Evolutionary conservation across 2,113 vertebrate species (phyloP), one percentile per base, ranked within the genome.

Genomic region (Nannospalax galili): DNA sequence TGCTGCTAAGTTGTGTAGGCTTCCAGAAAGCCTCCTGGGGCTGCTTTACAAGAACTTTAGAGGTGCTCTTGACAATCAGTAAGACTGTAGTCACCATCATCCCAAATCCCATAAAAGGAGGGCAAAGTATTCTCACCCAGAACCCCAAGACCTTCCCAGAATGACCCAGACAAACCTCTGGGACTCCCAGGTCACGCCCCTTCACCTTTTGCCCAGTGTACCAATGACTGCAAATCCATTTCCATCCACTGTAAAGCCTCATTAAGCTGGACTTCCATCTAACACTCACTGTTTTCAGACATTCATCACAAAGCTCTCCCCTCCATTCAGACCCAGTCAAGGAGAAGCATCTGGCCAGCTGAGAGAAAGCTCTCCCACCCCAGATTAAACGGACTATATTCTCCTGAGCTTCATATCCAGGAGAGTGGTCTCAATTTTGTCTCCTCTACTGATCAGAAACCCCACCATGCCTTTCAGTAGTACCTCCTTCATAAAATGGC

Each of bases 31-130:
- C 22, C 30, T 70, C 45, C 73, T 32, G 22, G 40, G 32, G 60
- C 91, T 84, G 30, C 40, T 77, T 91, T 65, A 69, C 28, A 32
- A 79, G 45, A 74, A 86, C 90, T 96, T 85, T 12, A 17, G 70
- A 70, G 74, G 40, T 20, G 42, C 16, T 16, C 77, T 37, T 60
- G 32, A 69, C 24, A 5, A n/a, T 77, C 87, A 67, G 3, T 1
- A 67, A 52, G 58, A 72, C 14, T 1, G 4, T 3, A 52, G 1
- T 62, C 35, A 42, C 10, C 5, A n/a, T 5, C 84, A 32, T 3
- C 32, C 7, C 1, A 78, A 56, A 24, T 58, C 11, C 69, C 45
- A 22, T n/a, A 48, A 74, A 64, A 48, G 35, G 48, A 87, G 45
- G 28, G 58, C 32, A 67, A 3, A 69, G 7, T 75, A 77, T 30